Conservation (phyloP, 2,797 vertebrate genomes). For the Chaunax sp. region DNA sequence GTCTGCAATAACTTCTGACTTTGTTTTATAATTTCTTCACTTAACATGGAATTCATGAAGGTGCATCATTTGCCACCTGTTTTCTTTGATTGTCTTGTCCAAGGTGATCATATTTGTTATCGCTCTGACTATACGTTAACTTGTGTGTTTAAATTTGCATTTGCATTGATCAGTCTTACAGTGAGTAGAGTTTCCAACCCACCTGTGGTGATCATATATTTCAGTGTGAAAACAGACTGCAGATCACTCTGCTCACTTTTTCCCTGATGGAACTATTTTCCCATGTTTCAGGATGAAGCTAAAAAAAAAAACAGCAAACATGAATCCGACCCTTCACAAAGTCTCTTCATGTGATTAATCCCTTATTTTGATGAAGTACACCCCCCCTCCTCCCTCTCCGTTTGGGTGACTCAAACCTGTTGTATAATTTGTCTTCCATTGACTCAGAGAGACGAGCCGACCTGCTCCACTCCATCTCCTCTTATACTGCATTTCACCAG, state of each 20-base stretch:
- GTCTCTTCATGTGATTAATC: slow-evolving; percentile 8
- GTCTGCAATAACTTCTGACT: background rate
- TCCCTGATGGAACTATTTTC: background rate
- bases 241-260: background rate
- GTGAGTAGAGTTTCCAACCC: background rate
- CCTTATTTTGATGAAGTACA: background rate
- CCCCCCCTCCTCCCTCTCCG: background rate
- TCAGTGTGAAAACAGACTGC: background rate
- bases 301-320: background rate
- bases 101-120: background rate
- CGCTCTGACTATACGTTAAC: background rate
- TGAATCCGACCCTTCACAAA: background rate
- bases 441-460: background rate
- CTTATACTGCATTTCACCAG: slow-evolving; percentile 16
- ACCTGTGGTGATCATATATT: background rate
- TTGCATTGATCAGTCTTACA: background rate
- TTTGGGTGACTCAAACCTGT: slow-evolving; percentile 20
- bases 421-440: slow-evolving; percentile 17
- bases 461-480: background rate
- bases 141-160: background rate
- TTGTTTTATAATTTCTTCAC: background rate
- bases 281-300: background rate
- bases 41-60: background rate
- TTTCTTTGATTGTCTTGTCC: background rate
- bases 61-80: background rate